These are phyloP conservation scores for Gobio occitaniae DNA, from an alignment of 2,797 vertebrate genomes.

Conservation along the genomic window DNA sequence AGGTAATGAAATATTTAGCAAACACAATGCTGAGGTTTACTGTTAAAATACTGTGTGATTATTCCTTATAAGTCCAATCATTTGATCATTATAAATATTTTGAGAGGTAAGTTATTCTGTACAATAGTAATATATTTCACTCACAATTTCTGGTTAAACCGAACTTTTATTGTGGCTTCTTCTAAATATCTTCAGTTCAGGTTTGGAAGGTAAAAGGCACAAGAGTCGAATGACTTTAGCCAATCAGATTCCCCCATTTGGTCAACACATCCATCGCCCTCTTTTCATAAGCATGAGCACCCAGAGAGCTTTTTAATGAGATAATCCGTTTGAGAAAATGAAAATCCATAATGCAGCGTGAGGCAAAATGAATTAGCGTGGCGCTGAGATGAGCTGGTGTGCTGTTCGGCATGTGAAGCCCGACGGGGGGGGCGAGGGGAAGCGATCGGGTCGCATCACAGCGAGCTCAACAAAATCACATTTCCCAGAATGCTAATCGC, in stretches of 20 bases:
- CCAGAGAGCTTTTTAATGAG: conserved; percentile 10
- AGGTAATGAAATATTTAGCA: not conserved
- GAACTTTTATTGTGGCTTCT: not conserved
- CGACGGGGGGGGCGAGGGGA: not conserved
- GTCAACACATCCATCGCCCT: conserved; percentile 27
- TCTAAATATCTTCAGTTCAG: conserved; percentile 28
- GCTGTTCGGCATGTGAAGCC: not conserved
- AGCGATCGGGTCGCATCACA: not conserved
- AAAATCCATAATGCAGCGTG: conserved; percentile 44
- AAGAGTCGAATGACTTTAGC: conserved; percentile 40
- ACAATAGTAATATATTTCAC: not conserved
- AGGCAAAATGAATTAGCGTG: conserved; percentile 32
- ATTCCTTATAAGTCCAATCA: not conserved
- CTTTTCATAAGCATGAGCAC: conserved; percentile 22
- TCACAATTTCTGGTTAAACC: not conserved
- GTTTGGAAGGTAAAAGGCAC: conserved; percentile 38
- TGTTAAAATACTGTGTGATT: not conserved
- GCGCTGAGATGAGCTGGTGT: conserved; percentile 17
- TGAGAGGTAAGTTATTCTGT: not conserved
- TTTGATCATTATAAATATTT: not conserved
- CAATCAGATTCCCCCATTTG: conserved; percentile 2
- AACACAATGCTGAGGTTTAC: not conserved
- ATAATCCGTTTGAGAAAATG: conserved; percentile 37
- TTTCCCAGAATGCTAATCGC: conserved; percentile 37
- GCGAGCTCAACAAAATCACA: conserved; percentile 51